Evolutionary conservation across 2,113 vertebrate species (phyloP).

Genomic region (Dasypus novemcinctus): DNA sequence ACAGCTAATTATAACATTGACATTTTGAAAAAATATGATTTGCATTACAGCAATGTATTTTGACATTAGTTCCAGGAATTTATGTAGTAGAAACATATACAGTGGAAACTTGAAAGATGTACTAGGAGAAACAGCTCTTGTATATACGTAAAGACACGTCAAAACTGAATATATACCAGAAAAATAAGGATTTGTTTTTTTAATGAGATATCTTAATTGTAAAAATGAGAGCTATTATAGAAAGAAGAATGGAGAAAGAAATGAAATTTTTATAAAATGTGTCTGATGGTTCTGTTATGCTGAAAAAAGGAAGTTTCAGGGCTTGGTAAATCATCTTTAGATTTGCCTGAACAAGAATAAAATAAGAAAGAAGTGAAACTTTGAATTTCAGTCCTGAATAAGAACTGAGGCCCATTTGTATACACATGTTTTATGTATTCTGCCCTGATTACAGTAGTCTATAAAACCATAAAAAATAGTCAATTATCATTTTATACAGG

Average conservation of each 20-base stretch:
- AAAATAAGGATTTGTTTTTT: background rate
- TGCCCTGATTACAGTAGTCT: background rate
- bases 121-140: background rate
- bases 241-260: slow-evolving; percentile 6
- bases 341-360: slow-evolving; percentile 26
- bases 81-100: background rate
- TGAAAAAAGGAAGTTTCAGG: background rate
- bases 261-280: background rate
- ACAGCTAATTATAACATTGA: slow-evolving; percentile 26
- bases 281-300: background rate
- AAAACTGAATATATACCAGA: background rate
- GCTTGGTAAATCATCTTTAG: slow-evolving; percentile 5
- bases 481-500: background rate
- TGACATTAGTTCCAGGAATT: background rate
- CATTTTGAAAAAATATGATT: background rate
- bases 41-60: slow-evolving; percentile 4
- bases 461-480: slow-evolving; percentile 27
- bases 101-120: background rate
- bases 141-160: background rate
- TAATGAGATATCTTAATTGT: background rate
- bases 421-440: background rate
- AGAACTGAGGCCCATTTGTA: background rate
- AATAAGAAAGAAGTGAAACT: slow-evolving; percentile 41
- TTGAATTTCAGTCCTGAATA: background rate
- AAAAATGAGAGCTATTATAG: background rate